These are phyloP conservation scores for Lottia gigantea DNA, from an alignment of 2,888 invertebrate species.

Conservation along the genomic window DNA sequence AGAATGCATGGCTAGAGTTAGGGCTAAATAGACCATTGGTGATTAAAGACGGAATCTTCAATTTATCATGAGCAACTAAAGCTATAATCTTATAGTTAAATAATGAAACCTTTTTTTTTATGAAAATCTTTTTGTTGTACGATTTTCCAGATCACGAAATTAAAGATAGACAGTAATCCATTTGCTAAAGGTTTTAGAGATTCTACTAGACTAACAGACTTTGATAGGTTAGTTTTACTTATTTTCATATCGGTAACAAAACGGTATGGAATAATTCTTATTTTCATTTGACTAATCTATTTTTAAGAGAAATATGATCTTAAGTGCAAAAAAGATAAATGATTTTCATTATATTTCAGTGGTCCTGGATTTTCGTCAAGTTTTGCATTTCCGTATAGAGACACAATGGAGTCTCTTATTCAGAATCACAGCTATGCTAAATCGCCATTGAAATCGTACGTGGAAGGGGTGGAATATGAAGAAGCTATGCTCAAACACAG, in stretches of 20 bases:
- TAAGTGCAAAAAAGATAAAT: too few species aligned
- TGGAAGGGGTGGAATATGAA: conserved; percentile 77
- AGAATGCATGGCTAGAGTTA: too few species aligned
- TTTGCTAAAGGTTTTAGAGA: conserved; percentile 98
- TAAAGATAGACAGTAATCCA: conserved; percentile 99
- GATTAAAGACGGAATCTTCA: too few species aligned
- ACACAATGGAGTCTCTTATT: conserved; percentile 83
- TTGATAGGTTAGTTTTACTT: conserved; percentile 57
- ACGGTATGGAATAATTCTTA: too few species aligned
- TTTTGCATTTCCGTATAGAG: conserved; percentile 72
- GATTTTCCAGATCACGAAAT: conserved; percentile 85
- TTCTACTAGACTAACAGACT: conserved; percentile 83
- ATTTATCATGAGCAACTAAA: too few species aligned
- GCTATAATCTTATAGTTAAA: too few species aligned
- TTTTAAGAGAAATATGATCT: too few species aligned
- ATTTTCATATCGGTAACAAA: too few species aligned
- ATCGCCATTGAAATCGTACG: conserved; percentile 79
- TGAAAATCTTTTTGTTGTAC: not conserved
- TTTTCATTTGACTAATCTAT: too few species aligned
- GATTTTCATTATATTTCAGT: not conserved
- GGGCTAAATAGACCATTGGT: too few species aligned
- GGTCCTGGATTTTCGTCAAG: not conserved
- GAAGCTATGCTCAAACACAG: conserved; percentile 68
- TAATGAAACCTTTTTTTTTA: too few species aligned
- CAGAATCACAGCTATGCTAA: conserved; percentile 83